These are phyloP conservation scores for Andrena dorsata DNA, from an alignment of 2,888 invertebrate species.

Conservation along the genomic window DNA sequence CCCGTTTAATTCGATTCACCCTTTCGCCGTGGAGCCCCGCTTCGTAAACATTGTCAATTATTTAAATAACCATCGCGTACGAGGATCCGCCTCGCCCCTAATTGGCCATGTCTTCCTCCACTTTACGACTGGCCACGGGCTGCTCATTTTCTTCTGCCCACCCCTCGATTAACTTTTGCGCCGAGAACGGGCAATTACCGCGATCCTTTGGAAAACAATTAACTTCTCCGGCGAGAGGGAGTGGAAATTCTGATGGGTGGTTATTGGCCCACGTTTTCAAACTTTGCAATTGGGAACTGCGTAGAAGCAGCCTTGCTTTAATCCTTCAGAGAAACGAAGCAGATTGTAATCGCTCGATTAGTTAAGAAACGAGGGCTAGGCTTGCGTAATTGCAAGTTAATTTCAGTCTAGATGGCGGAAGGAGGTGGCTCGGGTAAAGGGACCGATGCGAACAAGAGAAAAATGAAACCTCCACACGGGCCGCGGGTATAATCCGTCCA, in stretches of 20 bases:
- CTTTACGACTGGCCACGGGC: conserved; percentile 44
- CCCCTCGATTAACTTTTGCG: neutral
- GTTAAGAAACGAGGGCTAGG: too few relatives aligned
- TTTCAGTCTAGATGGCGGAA: conserved; percentile 6
- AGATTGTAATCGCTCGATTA: too few relatives aligned
- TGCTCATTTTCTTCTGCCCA: conserved; percentile 3
- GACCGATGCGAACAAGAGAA: neutral
- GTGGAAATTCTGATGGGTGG: too few relatives aligned
- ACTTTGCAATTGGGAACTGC: too few relatives aligned
- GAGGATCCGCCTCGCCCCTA: conserved; percentile 51
- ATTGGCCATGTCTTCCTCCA: conserved; percentile 59
- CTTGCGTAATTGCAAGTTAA: conserved; percentile 1
- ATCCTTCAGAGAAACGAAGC: too few relatives aligned
- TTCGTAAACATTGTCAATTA: conserved; percentile 84
- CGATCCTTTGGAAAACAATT: neutral
- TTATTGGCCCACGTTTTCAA: too few relatives aligned
- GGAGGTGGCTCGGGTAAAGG: neutral
- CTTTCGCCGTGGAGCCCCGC: conserved; percentile 42
- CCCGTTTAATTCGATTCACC: conserved; percentile 79
- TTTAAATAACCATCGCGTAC: conserved; percentile 80
- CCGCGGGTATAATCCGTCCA: conserved; percentile 54
- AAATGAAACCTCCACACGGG: conserved; percentile 10
- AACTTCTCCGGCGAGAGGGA: neutral
- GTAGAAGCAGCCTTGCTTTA: too few relatives aligned
- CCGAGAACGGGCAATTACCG: neutral